Evolutionary conservation across 1,140 invertebrate genomes (phyloP).

Genomic region (Solenopsis invicta): DNA sequence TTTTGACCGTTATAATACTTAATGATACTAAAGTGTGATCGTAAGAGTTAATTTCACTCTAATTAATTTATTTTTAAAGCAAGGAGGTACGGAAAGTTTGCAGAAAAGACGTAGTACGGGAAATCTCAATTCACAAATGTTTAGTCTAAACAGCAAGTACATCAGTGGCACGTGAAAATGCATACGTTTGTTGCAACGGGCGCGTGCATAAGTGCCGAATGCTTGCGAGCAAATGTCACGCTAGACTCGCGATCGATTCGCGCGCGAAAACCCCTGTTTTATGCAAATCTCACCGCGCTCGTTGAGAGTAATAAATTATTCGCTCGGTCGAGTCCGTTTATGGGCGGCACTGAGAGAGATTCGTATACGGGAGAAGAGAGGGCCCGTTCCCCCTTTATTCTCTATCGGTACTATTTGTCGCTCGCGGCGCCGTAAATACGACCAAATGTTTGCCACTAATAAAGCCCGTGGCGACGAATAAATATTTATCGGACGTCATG

Average conservation of each 20-base stretch:
- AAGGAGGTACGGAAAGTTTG: neutral
- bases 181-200: neutral
- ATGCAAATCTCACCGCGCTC: conserved; percentile 78
- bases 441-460: conserved; percentile 78
- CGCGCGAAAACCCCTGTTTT: conserved; percentile 76
- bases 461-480: conserved; percentile 72
- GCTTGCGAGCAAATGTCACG: conserved; percentile 69
- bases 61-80: neutral
- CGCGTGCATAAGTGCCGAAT: conserved; percentile 15
- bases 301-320: conserved; percentile 80
- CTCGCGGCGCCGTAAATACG: conserved; percentile 78
- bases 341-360: conserved; percentile 63
- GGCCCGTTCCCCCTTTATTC: conserved; percentile 33
- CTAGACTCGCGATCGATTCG: conserved; percentile 78
- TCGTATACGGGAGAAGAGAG: conserved; percentile 57
- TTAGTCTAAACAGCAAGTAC: neutral
- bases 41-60: neutral
- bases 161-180: neutral
- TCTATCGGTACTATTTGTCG: conserved; percentile 72
- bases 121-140: neutral
- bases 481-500: conserved; percentile 74
- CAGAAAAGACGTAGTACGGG: neutral
- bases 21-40: too few relatives aligned
- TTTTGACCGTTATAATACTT: too few relatives aligned
- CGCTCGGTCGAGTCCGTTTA: conserved; percentile 74